A percentile compares a stretch with the other conserved stretches of the same genome.
Conservation (phyloP, 1,140 invertebrate genomes). For the Harlomillsia oculata region DNA sequence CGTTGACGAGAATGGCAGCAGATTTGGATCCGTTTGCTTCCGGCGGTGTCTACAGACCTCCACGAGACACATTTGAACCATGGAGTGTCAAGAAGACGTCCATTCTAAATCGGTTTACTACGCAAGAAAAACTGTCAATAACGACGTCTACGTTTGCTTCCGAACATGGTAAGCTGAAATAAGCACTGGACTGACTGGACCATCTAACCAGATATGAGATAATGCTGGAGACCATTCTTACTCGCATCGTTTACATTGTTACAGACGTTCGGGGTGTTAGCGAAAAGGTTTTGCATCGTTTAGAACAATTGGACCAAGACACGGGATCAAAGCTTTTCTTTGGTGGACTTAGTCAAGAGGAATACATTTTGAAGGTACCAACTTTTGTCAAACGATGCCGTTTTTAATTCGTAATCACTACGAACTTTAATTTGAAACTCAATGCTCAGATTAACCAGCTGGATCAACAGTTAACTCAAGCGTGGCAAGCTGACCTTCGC, state of each 20-base stretch:
- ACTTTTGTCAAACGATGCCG: not conserved
- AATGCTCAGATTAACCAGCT: slow-evolving; percentile 70
- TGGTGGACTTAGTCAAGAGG: slow-evolving; percentile 74
- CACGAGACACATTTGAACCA: slow-evolving; percentile 52
- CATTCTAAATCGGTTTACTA: slow-evolving; percentile 81
- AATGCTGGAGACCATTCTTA: not conserved
- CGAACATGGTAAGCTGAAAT: slow-evolving; percentile 56
- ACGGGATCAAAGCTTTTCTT: slow-evolving; percentile 79
- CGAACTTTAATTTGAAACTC: not conserved
- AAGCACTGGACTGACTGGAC: too few species aligned
- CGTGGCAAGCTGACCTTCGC: slow-evolving; percentile 86
- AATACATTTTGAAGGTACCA: slow-evolving; percentile 52
- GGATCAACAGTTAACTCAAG: slow-evolving; percentile 73
- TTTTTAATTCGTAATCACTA: not conserved
- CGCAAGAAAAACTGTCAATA: slow-evolving; percentile 80
- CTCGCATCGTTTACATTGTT: slow-evolving; percentile 7
- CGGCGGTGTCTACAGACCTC: slow-evolving; percentile 17
- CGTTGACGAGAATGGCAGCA: slow-evolving; percentile 52
- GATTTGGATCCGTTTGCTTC: slow-evolving; percentile 38
- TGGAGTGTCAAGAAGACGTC: slow-evolving; percentile 60
- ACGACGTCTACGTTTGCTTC: slow-evolving; percentile 68
- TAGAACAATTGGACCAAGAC: slow-evolving; percentile 89
- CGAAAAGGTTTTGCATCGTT: slow-evolving; percentile 78
- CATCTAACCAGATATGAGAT: too few species aligned
- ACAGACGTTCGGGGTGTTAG: slow-evolving; percentile 45